Percentiles rank a stretch among this genome's conserved stretches.
These are phyloP conservation scores for Garrulus glandarius DNA, from an alignment of 2,797 vertebrate genomes.

Conservation along the genomic window DNA sequence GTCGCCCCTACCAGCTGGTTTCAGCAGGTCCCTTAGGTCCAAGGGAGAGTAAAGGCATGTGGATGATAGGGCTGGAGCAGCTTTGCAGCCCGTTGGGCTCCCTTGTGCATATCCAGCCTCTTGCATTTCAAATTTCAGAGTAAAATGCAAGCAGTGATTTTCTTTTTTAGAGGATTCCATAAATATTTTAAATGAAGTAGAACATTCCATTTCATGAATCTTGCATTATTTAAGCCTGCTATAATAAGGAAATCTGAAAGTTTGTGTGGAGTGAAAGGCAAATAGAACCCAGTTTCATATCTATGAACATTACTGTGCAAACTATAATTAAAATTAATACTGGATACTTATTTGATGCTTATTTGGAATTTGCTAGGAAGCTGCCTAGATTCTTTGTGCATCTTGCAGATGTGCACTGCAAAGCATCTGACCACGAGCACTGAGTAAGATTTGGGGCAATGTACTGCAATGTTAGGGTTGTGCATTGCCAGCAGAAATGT, in stretches of 20 bases:
- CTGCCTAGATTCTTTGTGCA: not conserved
- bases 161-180: constrained; percentile 61
- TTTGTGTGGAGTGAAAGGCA: not conserved
- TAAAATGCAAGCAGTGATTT: constrained; percentile 51
- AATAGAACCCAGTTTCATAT: not conserved
- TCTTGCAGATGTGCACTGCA: not conserved
- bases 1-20: not conserved
- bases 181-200: constrained; percentile 73
- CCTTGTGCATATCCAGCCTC: constrained; percentile 1
- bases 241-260: constrained; percentile 56
- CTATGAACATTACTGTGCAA: not conserved
- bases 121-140: constrained; percentile 1
- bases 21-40: not conserved
- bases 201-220: constrained; percentile 40
- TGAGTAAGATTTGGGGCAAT: not conserved
- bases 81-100: not conserved
- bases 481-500: not conserved
- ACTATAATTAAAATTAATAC: not conserved
- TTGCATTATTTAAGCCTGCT: constrained; percentile 71
- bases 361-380: not conserved
- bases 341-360: not conserved
- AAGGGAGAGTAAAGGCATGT: not conserved
- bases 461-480: not conserved
- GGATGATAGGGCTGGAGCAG: not conserved
- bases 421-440: rapidly evolving